These are phyloP conservation scores for Echinometra lucunter DNA, from an alignment of 53 echinoderm and acorn worm species.

Conservation along the genomic window DNA sequence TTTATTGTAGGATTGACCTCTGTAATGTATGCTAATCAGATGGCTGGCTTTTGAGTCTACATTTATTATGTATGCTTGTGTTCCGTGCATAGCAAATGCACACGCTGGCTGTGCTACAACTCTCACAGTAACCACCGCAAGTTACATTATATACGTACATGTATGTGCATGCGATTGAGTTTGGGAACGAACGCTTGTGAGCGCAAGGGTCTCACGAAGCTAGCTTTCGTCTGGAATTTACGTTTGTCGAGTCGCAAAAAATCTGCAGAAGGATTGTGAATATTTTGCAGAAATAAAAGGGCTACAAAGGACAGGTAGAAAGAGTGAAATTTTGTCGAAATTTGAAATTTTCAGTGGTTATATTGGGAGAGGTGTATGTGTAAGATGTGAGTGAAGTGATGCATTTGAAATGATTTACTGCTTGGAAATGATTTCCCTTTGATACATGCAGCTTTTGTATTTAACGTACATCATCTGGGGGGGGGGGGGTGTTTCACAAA, in stretches of 20 bases:
- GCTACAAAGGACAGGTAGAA: constrained; percentile 23
- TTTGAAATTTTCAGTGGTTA: not conserved
- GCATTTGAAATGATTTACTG: not conserved
- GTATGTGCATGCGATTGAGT: constrained; percentile 56
- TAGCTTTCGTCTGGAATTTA: constrained; percentile 2
- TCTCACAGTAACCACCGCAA: constrained; percentile 42
- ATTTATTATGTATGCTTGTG: constrained; percentile 65
- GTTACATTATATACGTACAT: constrained; percentile 47
- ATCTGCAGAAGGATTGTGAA: constrained; percentile 12
- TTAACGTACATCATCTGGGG: not conserved
- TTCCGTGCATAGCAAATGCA: constrained; percentile 67
- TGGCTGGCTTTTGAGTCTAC: constrained; percentile 60
- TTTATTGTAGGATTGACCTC: constrained; percentile 29
- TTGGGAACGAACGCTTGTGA: not conserved
- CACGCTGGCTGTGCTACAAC: constrained; percentile 38
- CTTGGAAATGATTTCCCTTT: not conserved
- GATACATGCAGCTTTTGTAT: not conserved
- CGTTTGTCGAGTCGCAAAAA: constrained; percentile 16
- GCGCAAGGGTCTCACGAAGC: constrained; percentile 26
- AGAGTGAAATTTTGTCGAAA: constrained; percentile 1
- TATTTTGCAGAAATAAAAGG: not conserved
- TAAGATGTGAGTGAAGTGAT: not conserved
- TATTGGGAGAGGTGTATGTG: not conserved
- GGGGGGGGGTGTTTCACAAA: not conserved
- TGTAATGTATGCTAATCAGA: constrained; percentile 66